These are phyloP conservation scores for Mormyrus proboscirostris DNA, from an alignment of 2,797 vertebrate genomes.

Conservation along the genomic window DNA sequence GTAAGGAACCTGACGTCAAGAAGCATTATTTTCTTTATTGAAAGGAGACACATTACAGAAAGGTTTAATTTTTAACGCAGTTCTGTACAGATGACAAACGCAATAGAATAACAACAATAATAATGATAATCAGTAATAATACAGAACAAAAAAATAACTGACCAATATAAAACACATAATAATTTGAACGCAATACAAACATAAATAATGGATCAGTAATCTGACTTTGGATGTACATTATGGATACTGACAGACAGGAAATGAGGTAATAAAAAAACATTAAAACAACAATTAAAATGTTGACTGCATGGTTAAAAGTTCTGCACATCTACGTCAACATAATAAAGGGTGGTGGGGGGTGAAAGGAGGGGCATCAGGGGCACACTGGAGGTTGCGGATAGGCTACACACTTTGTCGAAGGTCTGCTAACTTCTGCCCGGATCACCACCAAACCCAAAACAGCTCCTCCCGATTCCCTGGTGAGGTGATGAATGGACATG, in stretches of 20 bases:
- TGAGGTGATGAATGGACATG: not conserved
- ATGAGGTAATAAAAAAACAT: conserved; percentile 74
- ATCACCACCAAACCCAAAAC: not conserved
- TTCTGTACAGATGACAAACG: conserved; percentile 82
- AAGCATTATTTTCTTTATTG: conserved; percentile 83
- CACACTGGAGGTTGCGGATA: not conserved
- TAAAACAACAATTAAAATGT: conserved; percentile 40
- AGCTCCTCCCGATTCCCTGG: not conserved
- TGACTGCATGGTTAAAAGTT: conserved; percentile 27
- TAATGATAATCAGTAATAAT: conserved; percentile 57
- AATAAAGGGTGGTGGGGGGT: conserved; percentile 16
- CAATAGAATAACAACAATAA: conserved; percentile 49
- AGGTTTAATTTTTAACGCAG: conserved; percentile 73
- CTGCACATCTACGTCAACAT: conserved; percentile 54
- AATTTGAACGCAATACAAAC: conserved; percentile 67
- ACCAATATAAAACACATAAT: conserved; percentile 50
- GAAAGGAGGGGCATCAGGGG: not conserved
- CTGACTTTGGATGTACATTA: conserved; percentile 52
- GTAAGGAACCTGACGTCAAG: conserved; percentile 50
- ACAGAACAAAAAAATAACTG: conserved; percentile 61
- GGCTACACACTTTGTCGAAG: not conserved
- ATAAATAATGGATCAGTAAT: conserved; percentile 76
- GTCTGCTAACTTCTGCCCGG: not conserved
- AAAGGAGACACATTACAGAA: conserved; percentile 84
- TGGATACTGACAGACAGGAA: conserved; percentile 51